These are phyloP conservation scores for Clivina fossor DNA, from an alignment of 2,888 invertebrate genomes.

Conservation along the genomic window DNA sequence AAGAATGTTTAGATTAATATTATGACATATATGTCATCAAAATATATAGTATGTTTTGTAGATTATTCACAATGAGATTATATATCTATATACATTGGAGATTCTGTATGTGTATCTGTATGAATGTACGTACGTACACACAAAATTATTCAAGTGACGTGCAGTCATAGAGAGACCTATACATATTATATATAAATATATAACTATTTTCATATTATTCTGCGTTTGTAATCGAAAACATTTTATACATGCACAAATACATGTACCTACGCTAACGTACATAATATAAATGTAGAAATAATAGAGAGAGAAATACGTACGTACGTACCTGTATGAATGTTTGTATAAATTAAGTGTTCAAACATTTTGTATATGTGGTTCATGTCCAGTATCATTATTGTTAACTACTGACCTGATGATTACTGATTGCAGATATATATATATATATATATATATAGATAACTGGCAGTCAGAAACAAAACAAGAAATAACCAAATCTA, in stretches of 20 bases:
- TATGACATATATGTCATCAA: slow-evolving; percentile 49
- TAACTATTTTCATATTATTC: slow-evolving; percentile 52
- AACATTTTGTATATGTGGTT: slow-evolving; percentile 48
- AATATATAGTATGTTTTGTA: slow-evolving; percentile 51
- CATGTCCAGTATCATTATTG: slow-evolving; percentile 22
- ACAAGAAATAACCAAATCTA: not conserved
- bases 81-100: slow-evolving; percentile 52
- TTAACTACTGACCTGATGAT: not conserved
- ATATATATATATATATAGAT: not conserved
- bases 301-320: no score
- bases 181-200: slow-evolving; percentile 46
- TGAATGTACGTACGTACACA: slow-evolving; percentile 46
- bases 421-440: not conserved
- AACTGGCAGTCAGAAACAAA: not conserved
- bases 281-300: slow-evolving; percentile 36
- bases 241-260: slow-evolving; percentile 33
- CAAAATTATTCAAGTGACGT: slow-evolving; percentile 16
- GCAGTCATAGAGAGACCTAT: slow-evolving; percentile 46
- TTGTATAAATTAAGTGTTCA: slow-evolving; percentile 44
- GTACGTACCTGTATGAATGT: slow-evolving; percentile 20
- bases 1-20: slow-evolving; percentile 48
- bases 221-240: slow-evolving; percentile 45
- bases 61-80: slow-evolving; percentile 51
- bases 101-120: slow-evolving; percentile 48
- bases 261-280: slow-evolving; percentile 45